Evolutionary conservation across 2,113 vertebrate genomes (phyloP), one percentile per base, ranked within the genome.

Genomic region (Calidris pugnax): DNA sequence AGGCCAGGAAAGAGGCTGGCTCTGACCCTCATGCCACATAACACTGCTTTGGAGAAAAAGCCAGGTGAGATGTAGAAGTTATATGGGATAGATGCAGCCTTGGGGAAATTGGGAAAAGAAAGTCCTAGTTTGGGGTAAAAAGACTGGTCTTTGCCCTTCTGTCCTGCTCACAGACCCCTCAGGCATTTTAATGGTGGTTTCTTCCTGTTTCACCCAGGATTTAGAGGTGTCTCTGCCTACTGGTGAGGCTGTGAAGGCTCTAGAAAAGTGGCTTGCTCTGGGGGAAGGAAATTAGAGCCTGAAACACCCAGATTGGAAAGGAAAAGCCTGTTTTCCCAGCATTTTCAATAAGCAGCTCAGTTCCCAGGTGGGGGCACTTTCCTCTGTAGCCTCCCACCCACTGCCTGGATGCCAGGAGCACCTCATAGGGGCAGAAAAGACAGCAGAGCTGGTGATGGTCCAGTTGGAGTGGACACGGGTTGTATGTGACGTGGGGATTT

Each of bases 11-110:
- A 47, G 93, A 97, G 18, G 32, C 63, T 59, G 80, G 39, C 66
- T 87, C 94, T 5, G 85, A 95, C 19, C 12, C 89, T 48, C 17
- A 1, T 1, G 0, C 91, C 93, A 96, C 96, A 0, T 98, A 81
- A 82, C 48, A 14, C 23, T 0, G 0, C 71, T 66, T 6, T 0
- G 4, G 55, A 89, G 24, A 19, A 21, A 63, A 59, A 66, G 10
- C 50, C 85, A 92, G 96, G 84, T 89, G 67, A 62, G 92, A 72
- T 37, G 53, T 11, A 28, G 75, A 39, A 20, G 14, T 43, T 41
- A 13, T 2, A 48, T 41, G 57, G n/a, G 45, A 50, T 24, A 50
- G 56, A 13, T 39, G 45, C 57, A 73, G 22, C 33, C 79, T 30
- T n/a, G 57, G 48, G 48, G 66, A 24, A 87, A 76, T 0, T 9